phyloP scores from a whole-genome alignment of 2,888 invertebrate genomes.

The Synanthedon andrenaeformis region DNA sequence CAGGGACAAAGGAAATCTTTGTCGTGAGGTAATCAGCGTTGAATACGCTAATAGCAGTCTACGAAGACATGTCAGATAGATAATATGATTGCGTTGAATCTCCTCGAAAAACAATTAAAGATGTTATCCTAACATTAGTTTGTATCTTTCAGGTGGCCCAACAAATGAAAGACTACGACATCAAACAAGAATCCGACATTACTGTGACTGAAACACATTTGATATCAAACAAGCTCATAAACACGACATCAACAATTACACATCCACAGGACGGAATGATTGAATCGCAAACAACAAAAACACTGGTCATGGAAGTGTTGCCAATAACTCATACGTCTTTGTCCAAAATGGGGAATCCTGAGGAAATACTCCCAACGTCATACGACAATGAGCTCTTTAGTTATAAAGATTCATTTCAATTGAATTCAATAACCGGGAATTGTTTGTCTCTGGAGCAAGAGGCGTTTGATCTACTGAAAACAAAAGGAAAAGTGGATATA shows the following conservation, averaged over 20 bases:
- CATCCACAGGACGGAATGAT: conserved; percentile 38
- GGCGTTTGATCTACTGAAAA: conserved; percentile 44
- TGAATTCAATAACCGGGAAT: conserved; percentile 59
- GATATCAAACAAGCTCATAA: conserved; percentile 51
- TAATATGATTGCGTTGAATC: too few species aligned
- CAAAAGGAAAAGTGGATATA: conserved; percentile 20
- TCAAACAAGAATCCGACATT: conserved; percentile 42
- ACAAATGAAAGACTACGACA: conserved; percentile 17
- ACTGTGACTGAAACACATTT: conserved; percentile 49
- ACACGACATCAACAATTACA: conserved; percentile 46
- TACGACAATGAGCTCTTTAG: conserved; percentile 18
- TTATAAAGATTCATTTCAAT: conserved; percentile 38
- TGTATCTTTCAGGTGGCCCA: conserved; percentile 14
- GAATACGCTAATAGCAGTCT: too few species aligned
- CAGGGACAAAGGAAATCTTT: too few species aligned
- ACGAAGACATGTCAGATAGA: too few species aligned
- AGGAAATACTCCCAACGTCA: conserved; percentile 44
- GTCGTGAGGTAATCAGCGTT: too few species aligned
- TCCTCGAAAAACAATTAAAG: too few species aligned
- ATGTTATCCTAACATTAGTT: not conserved
- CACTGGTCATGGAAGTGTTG: conserved; percentile 51
- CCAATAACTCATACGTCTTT: conserved; percentile 24
- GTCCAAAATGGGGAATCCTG: conserved; percentile 34
- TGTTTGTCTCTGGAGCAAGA: conserved; percentile 51
- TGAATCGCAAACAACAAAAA: conserved; percentile 45